Percentiles rank a stretch among this genome's conserved stretches.
Evolutionary conservation across 2,113 vertebrate genomes (phyloP).

Genomic region (Grallaria varia): DNA sequence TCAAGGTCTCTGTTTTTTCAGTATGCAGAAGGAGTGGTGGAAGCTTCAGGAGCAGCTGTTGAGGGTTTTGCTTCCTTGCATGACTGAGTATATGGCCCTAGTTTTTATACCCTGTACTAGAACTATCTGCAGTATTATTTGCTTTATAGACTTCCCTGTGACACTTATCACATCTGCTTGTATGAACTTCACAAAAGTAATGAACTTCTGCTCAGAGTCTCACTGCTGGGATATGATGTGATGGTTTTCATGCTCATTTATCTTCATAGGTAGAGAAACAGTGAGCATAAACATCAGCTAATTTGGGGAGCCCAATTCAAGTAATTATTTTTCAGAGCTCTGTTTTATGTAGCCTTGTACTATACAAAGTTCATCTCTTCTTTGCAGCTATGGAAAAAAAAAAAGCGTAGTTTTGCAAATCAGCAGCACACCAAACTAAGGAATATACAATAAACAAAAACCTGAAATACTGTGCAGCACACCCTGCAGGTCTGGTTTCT

Average conservation of each 20-base stretch:
- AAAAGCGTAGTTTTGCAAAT: neutral
- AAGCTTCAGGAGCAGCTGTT: neutral
- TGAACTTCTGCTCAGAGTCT: neutral
- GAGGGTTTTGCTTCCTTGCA: neutral
- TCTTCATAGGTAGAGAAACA: neutral
- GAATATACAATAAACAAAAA: neutral
- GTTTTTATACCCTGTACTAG: neutral
- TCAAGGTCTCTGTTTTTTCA: neutral
- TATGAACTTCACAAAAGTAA: neutral
- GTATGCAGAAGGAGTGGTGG: neutral
- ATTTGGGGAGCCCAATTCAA: neutral
- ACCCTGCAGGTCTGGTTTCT: neutral
- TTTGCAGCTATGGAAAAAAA: neutral
- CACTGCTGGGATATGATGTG: neutral
- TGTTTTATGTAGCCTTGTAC: neutral
- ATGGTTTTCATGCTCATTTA: neutral
- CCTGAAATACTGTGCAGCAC: neutral
- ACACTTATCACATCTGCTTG: neutral
- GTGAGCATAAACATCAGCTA: neutral
- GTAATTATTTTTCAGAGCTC: neutral
- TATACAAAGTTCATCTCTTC: neutral
- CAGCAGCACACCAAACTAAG: neutral
- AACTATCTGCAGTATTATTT: neutral
- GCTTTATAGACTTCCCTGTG: neutral
- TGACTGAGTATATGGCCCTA: neutral